These are phyloP conservation scores for Mormyrus lacerda DNA, from an alignment of 2,113 vertebrate species.

Conservation along the genomic window DNA sequence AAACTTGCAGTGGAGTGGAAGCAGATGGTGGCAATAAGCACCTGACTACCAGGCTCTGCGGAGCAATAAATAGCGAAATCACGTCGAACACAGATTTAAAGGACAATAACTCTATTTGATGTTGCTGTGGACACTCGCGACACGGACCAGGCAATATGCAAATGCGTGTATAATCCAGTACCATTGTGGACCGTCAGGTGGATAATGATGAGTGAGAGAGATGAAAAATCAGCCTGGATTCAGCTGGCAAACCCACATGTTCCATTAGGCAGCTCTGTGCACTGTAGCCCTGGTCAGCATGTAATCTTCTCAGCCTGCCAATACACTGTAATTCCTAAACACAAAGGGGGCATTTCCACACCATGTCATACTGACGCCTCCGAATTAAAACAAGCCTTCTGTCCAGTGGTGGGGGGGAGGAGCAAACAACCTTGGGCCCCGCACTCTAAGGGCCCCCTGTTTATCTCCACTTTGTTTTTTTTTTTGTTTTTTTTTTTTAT, in stretches of 20 bases:
- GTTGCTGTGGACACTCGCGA: conserved; percentile 54
- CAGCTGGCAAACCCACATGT: conserved; percentile 38
- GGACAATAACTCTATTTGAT: conserved; percentile 58
- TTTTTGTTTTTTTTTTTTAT: background rate
- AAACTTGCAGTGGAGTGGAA: background rate
- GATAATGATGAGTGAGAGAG: conserved; percentile 35
- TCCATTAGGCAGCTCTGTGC: background rate
- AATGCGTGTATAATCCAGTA: conserved; percentile 62
- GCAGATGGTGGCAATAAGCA: background rate
- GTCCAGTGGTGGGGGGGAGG: background rate
- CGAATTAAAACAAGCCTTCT: background rate
- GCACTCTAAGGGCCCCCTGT: background rate
- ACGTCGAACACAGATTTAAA: conserved; percentile 46
- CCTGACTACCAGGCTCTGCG: conserved; percentile 31
- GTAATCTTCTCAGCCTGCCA: conserved; percentile 21
- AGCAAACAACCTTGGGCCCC: background rate
- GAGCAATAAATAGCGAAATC: conserved; percentile 33
- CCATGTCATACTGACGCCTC: background rate
- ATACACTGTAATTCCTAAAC: background rate
- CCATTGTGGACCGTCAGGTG: conserved; percentile 43
- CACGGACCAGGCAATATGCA: conserved; percentile 57
- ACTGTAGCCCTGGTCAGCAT: conserved; percentile 40
- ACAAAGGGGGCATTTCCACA: background rate
- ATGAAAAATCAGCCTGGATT: conserved; percentile 45
- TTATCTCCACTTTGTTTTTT: background rate